phyloP scores from a whole-genome alignment of 2,113 vertebrate genomes.

The Megaceryle torquata region DNA sequence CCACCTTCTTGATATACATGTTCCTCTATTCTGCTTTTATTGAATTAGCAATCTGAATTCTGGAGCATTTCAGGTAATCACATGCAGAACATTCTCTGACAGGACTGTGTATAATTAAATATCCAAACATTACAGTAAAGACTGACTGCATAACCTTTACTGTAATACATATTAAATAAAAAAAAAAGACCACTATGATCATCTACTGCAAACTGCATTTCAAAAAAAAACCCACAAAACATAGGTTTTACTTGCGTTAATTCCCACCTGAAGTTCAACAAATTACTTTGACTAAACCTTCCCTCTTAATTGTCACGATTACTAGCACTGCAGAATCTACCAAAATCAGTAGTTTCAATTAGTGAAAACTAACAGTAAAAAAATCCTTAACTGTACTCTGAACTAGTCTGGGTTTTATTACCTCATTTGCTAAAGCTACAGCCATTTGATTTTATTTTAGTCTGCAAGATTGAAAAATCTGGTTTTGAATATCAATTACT shows the following conservation, averaged over 20 bases:
- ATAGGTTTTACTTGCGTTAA: not conserved
- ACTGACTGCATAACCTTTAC: not conserved
- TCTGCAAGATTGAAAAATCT: not conserved
- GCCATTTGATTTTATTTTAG: not conserved
- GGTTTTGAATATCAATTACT: not conserved
- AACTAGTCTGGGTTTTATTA: not conserved
- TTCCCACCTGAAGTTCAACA: not conserved
- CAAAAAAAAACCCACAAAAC: not conserved
- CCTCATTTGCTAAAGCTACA: not conserved
- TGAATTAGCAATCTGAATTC: not conserved
- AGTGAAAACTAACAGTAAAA: not conserved
- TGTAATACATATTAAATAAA: not conserved
- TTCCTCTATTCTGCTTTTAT: not conserved
- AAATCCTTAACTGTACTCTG: not conserved
- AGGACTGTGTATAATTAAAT: not conserved
- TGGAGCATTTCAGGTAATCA: not conserved
- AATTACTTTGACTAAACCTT: not conserved
- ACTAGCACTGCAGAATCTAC: not conserved
- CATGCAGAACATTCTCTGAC: not conserved
- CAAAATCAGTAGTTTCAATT: not conserved
- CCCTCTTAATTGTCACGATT: not conserved
- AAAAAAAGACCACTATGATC: not conserved
- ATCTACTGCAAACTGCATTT: no score
- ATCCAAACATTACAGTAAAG: not conserved
- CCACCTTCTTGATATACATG: not conserved